Evolutionary conservation across 2,888 invertebrate species (phyloP).

Genomic region (Drosophila neutralis): DNA sequence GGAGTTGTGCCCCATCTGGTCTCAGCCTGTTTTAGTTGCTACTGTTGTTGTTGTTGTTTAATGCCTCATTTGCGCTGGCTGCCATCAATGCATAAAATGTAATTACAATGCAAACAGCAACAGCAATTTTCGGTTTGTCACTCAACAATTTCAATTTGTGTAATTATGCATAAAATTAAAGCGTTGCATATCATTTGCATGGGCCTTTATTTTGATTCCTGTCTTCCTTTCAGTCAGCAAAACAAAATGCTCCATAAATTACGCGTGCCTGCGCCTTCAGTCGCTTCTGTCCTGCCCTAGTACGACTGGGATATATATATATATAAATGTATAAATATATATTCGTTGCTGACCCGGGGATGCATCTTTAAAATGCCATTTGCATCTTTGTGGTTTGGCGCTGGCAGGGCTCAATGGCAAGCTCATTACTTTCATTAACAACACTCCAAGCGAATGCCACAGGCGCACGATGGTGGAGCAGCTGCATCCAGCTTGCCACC

Average conservation of each 20-base stretch:
- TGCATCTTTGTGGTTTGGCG: slow-evolving; percentile 81
- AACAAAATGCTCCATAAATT: slow-evolving; percentile 80
- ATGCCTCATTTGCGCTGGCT: slow-evolving; percentile 51
- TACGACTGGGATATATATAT: background rate
- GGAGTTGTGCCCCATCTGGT: slow-evolving; percentile 24
- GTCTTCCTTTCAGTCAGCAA: slow-evolving; percentile 24
- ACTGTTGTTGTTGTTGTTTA: slow-evolving; percentile 38
- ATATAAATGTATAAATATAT: background rate
- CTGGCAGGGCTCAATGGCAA: slow-evolving; percentile 57
- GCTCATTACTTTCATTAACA: slow-evolving; percentile 82
- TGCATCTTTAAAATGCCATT: slow-evolving; percentile 84
- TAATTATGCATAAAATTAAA: slow-evolving; percentile 83
- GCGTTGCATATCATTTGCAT: slow-evolving; percentile 74
- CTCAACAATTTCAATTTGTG: slow-evolving; percentile 77
- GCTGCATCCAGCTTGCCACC: slow-evolving; percentile 45
- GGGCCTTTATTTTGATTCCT: slow-evolving; percentile 63
- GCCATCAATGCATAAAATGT: slow-evolving; percentile 64
- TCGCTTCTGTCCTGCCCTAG: background rate
- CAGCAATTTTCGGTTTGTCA: slow-evolving; percentile 64
- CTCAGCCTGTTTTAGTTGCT: background rate
- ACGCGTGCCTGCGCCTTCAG: slow-evolving; percentile 68
- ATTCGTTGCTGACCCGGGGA: slow-evolving; percentile 65
- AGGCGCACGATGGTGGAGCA: slow-evolving; percentile 63
- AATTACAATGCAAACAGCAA: slow-evolving; percentile 61
- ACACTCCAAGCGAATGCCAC: slow-evolving; percentile 68